phyloP scores from a whole-genome alignment of 2,797 vertebrate genomes.

The Podarcis siculus region DNA sequence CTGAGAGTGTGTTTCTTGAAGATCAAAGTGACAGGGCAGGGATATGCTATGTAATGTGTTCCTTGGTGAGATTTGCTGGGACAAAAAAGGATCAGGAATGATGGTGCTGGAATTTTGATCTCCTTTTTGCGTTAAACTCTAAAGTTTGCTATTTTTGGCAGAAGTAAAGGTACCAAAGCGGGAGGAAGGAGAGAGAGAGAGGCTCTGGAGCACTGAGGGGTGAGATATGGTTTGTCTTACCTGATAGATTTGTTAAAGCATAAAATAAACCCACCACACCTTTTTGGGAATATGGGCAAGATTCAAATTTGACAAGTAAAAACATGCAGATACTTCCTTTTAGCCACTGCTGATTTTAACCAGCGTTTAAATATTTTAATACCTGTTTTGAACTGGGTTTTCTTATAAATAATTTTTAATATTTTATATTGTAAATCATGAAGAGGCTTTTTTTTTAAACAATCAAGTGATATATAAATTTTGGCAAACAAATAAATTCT shows the following conservation, averaged over 20 bases:
- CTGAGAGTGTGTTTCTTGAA: no score
- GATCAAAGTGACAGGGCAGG: not conserved
- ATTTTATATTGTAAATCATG: no score
- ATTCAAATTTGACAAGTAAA: not conserved
- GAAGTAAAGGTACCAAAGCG: not conserved
- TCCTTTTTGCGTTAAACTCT: not conserved
- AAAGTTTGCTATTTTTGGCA: not conserved
- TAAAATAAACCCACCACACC: not conserved
- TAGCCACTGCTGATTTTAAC: no score
- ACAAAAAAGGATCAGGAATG: not conserved
- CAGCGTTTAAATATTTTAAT: no score
- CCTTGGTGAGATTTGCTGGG: not conserved
- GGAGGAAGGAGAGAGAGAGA: not conserved
- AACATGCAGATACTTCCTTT: not conserved
- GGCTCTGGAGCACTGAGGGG: not conserved
- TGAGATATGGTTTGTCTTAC: not conserved
- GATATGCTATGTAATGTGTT: no score
- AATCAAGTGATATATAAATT: no score
- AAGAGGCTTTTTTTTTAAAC: no score
- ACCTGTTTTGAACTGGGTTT: no score
- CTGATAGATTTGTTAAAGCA: not conserved
- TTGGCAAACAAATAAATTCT: no score
- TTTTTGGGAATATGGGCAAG: not conserved
- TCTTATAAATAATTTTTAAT: no score
- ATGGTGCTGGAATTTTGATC: not conserved